Evolutionary conservation across 2,113 vertebrate species (phyloP).

Genomic region (Telmatochromis sp.): DNA sequence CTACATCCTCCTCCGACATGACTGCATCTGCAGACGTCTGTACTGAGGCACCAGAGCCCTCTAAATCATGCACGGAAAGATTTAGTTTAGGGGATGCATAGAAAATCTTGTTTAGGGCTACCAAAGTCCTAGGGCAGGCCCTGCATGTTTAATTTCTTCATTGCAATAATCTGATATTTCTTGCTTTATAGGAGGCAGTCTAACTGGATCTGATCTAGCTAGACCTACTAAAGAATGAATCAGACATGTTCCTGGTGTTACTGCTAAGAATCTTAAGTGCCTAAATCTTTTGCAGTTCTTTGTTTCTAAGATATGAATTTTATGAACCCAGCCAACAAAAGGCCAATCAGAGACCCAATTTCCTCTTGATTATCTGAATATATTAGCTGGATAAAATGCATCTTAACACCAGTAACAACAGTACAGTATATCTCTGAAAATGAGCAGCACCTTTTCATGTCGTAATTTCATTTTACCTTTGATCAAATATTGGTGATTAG

Average conservation of each 20-base stretch:
- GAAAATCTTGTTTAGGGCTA: background rate
- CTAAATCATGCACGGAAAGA: background rate
- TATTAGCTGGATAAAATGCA: background rate
- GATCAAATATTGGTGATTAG: background rate
- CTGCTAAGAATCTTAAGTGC: background rate
- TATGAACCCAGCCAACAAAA: background rate
- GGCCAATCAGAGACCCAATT: background rate
- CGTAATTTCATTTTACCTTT: background rate
- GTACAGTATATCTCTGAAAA: accelerated
- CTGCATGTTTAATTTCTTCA: background rate
- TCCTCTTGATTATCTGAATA: background rate
- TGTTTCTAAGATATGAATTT: background rate
- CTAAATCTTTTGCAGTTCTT: background rate
- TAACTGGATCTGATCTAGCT: background rate
- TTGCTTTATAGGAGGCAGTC: background rate
- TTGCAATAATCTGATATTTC: background rate
- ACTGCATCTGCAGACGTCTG: background rate
- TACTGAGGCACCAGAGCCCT: background rate
- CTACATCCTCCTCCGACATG: background rate
- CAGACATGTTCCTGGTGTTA: background rate
- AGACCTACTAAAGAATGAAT: background rate
- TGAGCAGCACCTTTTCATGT: background rate
- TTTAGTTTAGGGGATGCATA: background rate
- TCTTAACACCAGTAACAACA: background rate
- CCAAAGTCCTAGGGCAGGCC: background rate